Base-by-base conservation (phyloP, 2,888 invertebrate species). In the Microplitis manilae region DNA sequence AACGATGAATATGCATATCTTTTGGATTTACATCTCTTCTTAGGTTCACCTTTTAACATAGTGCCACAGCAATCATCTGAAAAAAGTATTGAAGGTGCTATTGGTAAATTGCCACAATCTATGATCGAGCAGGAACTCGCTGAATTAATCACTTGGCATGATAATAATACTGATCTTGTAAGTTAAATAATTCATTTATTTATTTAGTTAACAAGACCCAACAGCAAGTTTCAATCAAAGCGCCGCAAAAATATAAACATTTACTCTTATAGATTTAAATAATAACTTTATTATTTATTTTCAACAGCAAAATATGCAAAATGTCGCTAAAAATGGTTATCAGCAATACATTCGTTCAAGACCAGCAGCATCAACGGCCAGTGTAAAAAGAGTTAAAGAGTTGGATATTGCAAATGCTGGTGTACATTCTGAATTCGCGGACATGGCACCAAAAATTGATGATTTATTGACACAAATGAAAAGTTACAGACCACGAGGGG, bases 21-120 rank as follows among this genome's bases (percentile, higher is more conserved):
- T 6, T 89, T 98, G n/a, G 99, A 99, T 90, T 91, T 99, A 71
- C 97, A 98, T 88, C 91, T 99, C 81, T 99, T 99, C 90, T 92
- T 99, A 72, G 97, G 96, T 60, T 92, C 94, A 73, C 92, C 95
- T 0, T 91, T 98, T 1, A 92, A 92, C 9, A 90, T 94, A 59
- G 86, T 91, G 15, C 86, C 90, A 0, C 88, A 91, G 4, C 79
- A 83, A 13, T 90, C 91, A 60, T 86, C 87, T 65, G 86, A 86
- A 74, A 83, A 90, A 5, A 91, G 93, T 76, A 91, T 92, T 50
- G 92, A 93, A 84, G 94, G 93, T 5, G 92, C 94, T 68, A 93
- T 95, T 88, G 99, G 99, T 1, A 91, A 93, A 68, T 92, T 97
- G 83, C 98, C 99, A 0, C 95, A 95, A 79, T 92, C 93, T 13